phyloP scores from a whole-genome alignment of 2,113 vertebrate genomes.

The Scophthalmus maximus region DNA sequence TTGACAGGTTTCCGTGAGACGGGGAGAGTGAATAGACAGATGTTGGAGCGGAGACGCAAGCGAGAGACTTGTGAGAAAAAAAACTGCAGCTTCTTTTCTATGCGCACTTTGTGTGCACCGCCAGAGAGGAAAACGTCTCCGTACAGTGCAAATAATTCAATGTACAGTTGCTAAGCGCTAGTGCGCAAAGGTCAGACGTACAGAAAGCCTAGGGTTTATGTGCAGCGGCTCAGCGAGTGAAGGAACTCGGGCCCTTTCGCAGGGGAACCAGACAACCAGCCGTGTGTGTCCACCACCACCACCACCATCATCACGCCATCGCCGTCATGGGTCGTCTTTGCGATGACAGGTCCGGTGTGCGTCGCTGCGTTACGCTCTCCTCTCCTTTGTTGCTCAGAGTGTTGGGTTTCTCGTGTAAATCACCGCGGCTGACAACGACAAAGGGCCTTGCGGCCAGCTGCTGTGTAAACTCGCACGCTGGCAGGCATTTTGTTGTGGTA shows the following conservation, averaged over 20 bases:
- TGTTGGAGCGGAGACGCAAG: conserved; percentile 16
- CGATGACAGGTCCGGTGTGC: conserved; percentile 27
- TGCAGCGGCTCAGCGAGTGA: conserved; percentile 48
- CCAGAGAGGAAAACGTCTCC: not conserved
- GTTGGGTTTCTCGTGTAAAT: conserved; percentile 60
- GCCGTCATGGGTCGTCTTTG: not conserved
- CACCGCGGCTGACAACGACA: conserved; percentile 44
- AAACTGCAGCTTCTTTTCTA: not conserved
- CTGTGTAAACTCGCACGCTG: conserved; percentile 49
- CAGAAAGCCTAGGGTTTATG: not conserved
- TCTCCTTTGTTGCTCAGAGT: conserved; percentile 29
- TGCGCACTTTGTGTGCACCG: not conserved
- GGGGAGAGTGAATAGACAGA: conserved; percentile 29
- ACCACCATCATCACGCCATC: not conserved
- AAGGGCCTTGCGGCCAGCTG: conserved; percentile 56
- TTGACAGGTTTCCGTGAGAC: conserved; percentile 14
- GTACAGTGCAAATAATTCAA: not conserved
- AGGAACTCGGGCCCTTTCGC: not conserved
- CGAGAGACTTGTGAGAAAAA: not conserved
- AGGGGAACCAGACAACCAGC: conserved; percentile 25
- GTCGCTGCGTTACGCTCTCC: not conserved
- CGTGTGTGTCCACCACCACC: not conserved
- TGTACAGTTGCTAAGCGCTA: not conserved
- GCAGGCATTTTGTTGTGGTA: conserved; percentile 51
- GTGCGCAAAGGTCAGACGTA: not conserved